A percentile compares a stretch with the other conserved stretches of the same genome.
These are phyloP conservation scores for Sebastes trivittatus DNA, from an alignment of 2,797 vertebrate species.

Conservation along the genomic window DNA sequence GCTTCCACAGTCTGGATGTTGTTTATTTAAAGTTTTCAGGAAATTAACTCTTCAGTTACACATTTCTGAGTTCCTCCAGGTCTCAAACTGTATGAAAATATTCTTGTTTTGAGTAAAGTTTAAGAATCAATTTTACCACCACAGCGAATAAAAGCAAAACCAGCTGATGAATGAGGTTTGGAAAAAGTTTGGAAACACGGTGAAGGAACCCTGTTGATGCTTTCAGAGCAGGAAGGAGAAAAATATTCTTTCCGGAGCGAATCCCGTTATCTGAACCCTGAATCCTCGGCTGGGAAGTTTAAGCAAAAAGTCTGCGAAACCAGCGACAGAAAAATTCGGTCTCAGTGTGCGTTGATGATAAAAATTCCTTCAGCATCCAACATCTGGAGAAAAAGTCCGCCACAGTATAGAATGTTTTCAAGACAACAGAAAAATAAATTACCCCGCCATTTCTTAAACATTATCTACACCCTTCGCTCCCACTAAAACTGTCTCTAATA, in stretches of 20 bases:
- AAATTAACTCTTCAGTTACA: background rate
- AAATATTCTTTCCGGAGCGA: background rate
- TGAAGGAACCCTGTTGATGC: background rate
- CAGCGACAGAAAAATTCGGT: background rate
- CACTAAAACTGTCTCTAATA: constrained; percentile 74
- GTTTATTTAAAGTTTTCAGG: background rate
- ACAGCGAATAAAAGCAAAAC: background rate
- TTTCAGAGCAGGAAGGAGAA: background rate
- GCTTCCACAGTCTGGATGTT: constrained; percentile 9
- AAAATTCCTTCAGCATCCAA: constrained; percentile 23
- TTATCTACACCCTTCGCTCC: constrained; percentile 68
- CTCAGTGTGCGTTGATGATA: background rate
- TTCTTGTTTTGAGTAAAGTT: constrained; percentile 8
- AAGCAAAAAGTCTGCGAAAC: background rate
- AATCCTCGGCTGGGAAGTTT: background rate
- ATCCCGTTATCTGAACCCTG: background rate
- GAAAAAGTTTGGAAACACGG: background rate
- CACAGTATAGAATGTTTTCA: constrained; percentile 60
- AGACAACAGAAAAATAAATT: constrained; percentile 84
- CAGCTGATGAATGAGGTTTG: background rate
- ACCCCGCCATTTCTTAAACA: constrained; percentile 76
- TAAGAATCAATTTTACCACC: background rate
- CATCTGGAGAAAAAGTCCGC: background rate
- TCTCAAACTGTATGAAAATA: background rate
- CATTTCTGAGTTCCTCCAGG: background rate